Evolutionary conservation across 2,797 vertebrate species (phyloP).

Genomic region (Acrocephalus scirpaceus): DNA sequence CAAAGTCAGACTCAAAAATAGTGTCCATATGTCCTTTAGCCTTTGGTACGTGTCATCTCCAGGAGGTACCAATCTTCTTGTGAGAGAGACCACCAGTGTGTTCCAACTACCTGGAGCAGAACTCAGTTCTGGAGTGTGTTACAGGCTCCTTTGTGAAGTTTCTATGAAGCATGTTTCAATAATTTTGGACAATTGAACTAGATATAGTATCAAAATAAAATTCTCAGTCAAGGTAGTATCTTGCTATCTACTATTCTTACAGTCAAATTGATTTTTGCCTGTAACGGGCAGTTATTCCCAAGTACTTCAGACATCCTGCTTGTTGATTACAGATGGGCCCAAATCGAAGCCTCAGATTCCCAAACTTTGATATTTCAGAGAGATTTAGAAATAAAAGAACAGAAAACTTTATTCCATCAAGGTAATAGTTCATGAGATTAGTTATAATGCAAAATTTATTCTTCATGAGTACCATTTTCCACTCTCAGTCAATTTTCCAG

Average conservation of each 20-base stretch:
- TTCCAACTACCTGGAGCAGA: not conserved
- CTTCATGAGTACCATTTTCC: not conserved
- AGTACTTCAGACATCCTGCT: not conserved
- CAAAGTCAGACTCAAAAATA: not conserved
- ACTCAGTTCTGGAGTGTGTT: not conserved
- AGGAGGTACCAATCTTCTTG: not conserved
- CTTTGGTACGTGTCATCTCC: not conserved
- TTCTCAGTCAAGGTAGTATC: not conserved
- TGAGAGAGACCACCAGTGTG: not conserved
- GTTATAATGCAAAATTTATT: not conserved
- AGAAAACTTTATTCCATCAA: not conserved
- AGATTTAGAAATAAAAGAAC: not conserved
- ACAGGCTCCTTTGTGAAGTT: not conserved
- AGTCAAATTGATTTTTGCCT: not conserved
- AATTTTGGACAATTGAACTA: not conserved
- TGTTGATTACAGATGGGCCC: not conserved
- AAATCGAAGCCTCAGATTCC: not conserved
- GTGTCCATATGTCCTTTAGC: not conserved
- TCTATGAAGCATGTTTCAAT: not conserved
- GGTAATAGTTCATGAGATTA: not conserved
- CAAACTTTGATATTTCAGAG: not conserved
- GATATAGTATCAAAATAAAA: not conserved
- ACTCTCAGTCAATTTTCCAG: not conserved
- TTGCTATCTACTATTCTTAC: not conserved
- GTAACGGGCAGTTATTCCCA: not conserved